A percentile compares a stretch with the other conserved stretches of the same genome.
Conservation (phyloP, 2,797 vertebrate species). For the Spea hammondii region DNA sequence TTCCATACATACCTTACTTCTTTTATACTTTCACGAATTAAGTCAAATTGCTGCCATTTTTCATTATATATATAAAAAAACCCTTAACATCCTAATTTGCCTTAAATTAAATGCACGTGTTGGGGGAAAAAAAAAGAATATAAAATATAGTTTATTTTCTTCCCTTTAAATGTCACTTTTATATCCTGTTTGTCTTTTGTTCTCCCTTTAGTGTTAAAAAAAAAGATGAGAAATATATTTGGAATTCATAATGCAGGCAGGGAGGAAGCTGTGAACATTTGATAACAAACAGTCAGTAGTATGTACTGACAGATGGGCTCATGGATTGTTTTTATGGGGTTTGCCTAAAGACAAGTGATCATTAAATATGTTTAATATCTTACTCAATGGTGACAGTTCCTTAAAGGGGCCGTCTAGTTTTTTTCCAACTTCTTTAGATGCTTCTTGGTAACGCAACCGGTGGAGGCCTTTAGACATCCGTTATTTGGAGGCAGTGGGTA, state of each 20-base stretch:
- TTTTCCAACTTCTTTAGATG: too few relatives aligned
- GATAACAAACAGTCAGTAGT: background rate
- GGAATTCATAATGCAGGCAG: background rate
- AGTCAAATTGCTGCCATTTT: slow-evolving; percentile 40
- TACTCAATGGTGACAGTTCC: background rate
- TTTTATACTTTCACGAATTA: slow-evolving; percentile 25
- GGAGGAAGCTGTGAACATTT: slow-evolving; percentile 7
- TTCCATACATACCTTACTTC: slow-evolving; percentile 30
- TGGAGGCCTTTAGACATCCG: too few relatives aligned
- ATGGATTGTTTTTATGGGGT: background rate
- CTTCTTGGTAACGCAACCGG: too few relatives aligned
- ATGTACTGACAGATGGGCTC: slow-evolving; percentile 7
- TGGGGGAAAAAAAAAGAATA: background rate
- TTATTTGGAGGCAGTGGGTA: too few relatives aligned
- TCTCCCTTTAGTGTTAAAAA: background rate
- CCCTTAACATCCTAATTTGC: slow-evolving; percentile 13
- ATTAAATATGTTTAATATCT: background rate
- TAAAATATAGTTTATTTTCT: slow-evolving; percentile 2
- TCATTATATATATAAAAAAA: slow-evolving; percentile 10
- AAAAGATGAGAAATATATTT: slow-evolving; percentile 5
- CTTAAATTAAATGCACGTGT: slow-evolving; percentile 35
- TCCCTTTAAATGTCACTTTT: background rate
- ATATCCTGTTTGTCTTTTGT: background rate
- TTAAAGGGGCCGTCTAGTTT: too few relatives aligned
- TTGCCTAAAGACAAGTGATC: background rate